Evolutionary conservation across 1,140 invertebrate genomes (phyloP), one percentile per base, ranked within the genome.

Genomic region (Drosophila fuyamai): DNA sequence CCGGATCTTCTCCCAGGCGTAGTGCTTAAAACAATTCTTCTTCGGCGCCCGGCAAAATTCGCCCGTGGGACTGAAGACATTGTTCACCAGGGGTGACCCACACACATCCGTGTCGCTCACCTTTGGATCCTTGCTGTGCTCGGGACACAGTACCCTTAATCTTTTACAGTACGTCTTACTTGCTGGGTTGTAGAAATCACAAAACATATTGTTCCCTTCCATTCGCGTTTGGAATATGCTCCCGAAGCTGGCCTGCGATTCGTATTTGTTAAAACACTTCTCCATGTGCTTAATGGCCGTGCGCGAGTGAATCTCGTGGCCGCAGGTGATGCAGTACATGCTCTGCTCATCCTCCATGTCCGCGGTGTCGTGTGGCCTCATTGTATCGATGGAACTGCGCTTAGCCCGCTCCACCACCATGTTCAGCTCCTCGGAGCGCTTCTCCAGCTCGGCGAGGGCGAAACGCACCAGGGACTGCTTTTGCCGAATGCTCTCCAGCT

Each of bases 61-160:
- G 0, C 95, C 96, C 0, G 96, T 97, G 0, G 94, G 93, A 66
- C 95, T 95, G 91, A 98, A 98, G 0, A 98, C 95, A 82, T 98
- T 96, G 12, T 94, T 94, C 0, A 97, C 96, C 0, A 99, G 90
- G 0, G 98, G 98, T 93, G 96, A 98, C 0, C 98, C 98, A 92
- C 98, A 99, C 0, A 99, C 96, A 84, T 97, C 96, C 9, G 94
- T 94, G 74, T 96, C 96, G 58, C 93, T 94, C 35, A 98, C 95
- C 94, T 98, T 98, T 0, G 97, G 96, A 90, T 99, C 98, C 93
- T 99, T 99, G 67, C 96, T 97, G 92, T 99, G 99, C 90, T 99
- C 99, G 0, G 99, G 98, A 93, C 99, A 99, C 23, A 99, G 94
- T 2, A 99, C 97, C 77, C 97, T 95, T 13, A 99, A 93, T 51